A percentile compares a stretch with the other conserved stretches of the same genome.
These are phyloP conservation scores for Rhinatrema bivittatum DNA, from an alignment of 2,797 vertebrate genomes.

Conservation along the genomic window DNA sequence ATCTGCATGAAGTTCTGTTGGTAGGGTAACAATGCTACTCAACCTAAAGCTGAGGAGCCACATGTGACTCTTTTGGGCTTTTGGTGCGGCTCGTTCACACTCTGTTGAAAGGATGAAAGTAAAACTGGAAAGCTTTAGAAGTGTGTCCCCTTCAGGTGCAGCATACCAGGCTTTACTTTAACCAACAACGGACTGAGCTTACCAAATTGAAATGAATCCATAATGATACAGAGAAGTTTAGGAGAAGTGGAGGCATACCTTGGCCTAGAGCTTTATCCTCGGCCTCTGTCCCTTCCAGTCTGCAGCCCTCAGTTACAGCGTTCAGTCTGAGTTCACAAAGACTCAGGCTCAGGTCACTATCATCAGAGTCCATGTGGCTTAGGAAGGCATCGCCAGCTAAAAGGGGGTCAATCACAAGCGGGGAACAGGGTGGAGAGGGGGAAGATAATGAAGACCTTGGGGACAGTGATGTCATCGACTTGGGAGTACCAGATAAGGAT, in stretches of 20 bases:
- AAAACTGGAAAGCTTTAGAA: too few relatives aligned
- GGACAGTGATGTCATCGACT: conserved; percentile 83
- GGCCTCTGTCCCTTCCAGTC: conserved; percentile 42
- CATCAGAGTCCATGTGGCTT: conserved; percentile 66
- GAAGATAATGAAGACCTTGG: conserved; percentile 94
- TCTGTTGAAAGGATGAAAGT: too few relatives aligned
- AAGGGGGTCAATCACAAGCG: conserved; percentile 73
- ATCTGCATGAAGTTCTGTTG: too few relatives aligned
- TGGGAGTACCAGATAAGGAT: conserved; percentile 78
- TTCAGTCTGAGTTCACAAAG: conserved; percentile 62
- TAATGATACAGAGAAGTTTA: too few relatives aligned
- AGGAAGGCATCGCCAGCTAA: conserved; percentile 69
- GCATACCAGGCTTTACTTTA: too few relatives aligned
- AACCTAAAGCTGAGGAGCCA: too few relatives aligned
- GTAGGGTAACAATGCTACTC: too few relatives aligned
- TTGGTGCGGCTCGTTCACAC: too few relatives aligned
- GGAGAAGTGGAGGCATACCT: conserved; percentile 58
- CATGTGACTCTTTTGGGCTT: too few relatives aligned
- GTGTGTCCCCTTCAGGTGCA: too few relatives aligned
- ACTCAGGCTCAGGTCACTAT: conserved; percentile 44
- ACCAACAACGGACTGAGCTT: too few relatives aligned
- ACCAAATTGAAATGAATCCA: too few relatives aligned
- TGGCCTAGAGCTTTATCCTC: conserved; percentile 48
- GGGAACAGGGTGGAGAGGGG: conserved; percentile 89
- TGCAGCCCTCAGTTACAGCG: conserved; percentile 45